Evolutionary conservation across 2,113 vertebrate genomes (phyloP), one percentile per base, ranked within the genome.

Genomic region (Sturnus vulgaris): DNA sequence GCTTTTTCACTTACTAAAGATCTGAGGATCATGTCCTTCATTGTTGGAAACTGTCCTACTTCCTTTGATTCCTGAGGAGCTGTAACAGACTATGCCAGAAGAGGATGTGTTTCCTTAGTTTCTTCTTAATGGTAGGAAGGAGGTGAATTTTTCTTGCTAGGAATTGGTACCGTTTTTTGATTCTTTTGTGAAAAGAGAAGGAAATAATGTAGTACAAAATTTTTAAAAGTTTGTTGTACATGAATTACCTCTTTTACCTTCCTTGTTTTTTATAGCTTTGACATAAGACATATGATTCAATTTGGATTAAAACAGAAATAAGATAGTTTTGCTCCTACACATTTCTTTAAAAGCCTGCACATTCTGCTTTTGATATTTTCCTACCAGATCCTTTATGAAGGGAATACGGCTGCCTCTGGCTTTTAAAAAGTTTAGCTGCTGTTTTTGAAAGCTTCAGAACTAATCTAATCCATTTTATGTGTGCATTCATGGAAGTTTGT

Each of bases 201-300:
- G 23, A 90, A 82, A 84, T 84, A 73, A 92, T 85, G 94, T 37
- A 77, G 90, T 31, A 55, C 20, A 28, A 46, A 14, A 28, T 44
- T 71, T 59, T 69, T 33, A 12, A 77, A 83, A 94, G 72, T 88
- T 90, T 78, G 53, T 64, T 86, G 37, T 68, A 27, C 40, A 21
- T 52, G 23, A 56, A 71, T 93, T 94, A 90, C 86, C 93, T 86
- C 65, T 92, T 88, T 83, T 93, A 92, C 88, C 90, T 94, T 78
- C 79, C 77, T 86, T 78, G 70, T 75, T 94, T 96, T 88, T 97
- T 82, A 80, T 88, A 57, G 82, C 86, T 93, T 83, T 83, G 92
- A 91, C 94, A 95, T 40, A 88, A 95, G 92, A 81, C 92, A 93
- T 95, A 96, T 82, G 88, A 95, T 94, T 86, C 93, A 92, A 72